A percentile compares a stretch with the other conserved stretches of the same genome.
Evolutionary conservation across 1,140 invertebrate species (phyloP).

Genomic region (Phthorimaea operculella): DNA sequence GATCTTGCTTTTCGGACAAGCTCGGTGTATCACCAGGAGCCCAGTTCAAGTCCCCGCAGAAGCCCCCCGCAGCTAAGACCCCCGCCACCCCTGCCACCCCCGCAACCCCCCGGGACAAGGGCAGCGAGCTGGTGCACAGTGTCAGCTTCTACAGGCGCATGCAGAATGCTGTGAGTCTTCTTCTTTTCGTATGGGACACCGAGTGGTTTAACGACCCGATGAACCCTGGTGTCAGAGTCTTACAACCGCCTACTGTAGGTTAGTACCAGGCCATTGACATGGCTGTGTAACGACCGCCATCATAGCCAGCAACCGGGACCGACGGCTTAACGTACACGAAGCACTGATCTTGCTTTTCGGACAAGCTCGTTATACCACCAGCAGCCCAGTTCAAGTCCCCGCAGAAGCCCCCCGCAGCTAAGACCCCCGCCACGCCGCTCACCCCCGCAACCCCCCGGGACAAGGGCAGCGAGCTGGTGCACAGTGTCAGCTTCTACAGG

Average conservation of each 20-base stretch:
- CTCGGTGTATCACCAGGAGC: constrained; percentile 68
- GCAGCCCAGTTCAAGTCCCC: constrained; percentile 69
- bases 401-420: constrained; percentile 43
- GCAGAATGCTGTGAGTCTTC: constrained; percentile 69
- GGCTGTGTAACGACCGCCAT: no score
- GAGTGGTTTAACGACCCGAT: no score
- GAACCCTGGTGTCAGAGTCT: no score
- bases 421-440: background rate
- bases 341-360: background rate
- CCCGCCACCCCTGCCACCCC: background rate
- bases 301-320: no score
- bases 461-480: constrained; percentile 72
- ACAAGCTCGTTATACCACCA: constrained; percentile 70
- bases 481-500: constrained; percentile 87
- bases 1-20: constrained; percentile 36
- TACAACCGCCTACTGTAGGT: no score
- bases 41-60: constrained; percentile 71
- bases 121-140: constrained; percentile 77
- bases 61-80: constrained; percentile 18
- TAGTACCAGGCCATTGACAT: no score
- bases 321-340: no score
- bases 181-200: no score
- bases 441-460: constrained; percentile 15
- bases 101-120: constrained; percentile 28
- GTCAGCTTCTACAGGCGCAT: constrained; percentile 86